These are phyloP conservation scores for Struthio camelus DNA, from an alignment of 2,113 vertebrate species.

Conservation along the genomic window DNA sequence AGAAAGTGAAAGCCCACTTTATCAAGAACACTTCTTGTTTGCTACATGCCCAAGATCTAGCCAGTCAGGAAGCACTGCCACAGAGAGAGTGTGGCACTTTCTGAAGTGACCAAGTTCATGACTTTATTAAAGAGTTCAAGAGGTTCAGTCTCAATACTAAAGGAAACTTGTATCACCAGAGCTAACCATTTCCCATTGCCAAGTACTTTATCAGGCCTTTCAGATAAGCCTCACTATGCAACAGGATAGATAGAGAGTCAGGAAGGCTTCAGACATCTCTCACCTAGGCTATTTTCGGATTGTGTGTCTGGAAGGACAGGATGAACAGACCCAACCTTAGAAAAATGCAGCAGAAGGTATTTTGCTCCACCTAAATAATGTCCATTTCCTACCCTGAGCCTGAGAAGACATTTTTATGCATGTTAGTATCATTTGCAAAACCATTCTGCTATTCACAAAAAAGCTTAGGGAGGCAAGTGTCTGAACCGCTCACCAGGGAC, in stretches of 20 bases:
- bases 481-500: background rate
- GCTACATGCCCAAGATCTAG: background rate
- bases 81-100: background rate
- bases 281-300: background rate
- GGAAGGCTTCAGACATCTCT: background rate
- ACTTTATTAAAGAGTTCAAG: background rate
- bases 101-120: background rate
- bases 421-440: background rate
- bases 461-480: fast-evolving
- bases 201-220: background rate
- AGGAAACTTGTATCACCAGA: background rate
- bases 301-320: background rate
- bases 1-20: background rate
- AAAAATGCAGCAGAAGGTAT: background rate
- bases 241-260: background rate
- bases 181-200: background rate
- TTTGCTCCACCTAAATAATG: background rate
- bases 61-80: background rate
- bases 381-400: background rate
- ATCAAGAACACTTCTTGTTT: fast-evolving
- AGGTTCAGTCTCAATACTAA: background rate
- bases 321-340: background rate
- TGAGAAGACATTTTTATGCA: background rate
- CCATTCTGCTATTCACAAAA: background rate
- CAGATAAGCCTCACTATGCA: background rate